These are phyloP conservation scores for Bambusicola thoracicus DNA, from an alignment of 2,113 vertebrate species.

Conservation along the genomic window DNA sequence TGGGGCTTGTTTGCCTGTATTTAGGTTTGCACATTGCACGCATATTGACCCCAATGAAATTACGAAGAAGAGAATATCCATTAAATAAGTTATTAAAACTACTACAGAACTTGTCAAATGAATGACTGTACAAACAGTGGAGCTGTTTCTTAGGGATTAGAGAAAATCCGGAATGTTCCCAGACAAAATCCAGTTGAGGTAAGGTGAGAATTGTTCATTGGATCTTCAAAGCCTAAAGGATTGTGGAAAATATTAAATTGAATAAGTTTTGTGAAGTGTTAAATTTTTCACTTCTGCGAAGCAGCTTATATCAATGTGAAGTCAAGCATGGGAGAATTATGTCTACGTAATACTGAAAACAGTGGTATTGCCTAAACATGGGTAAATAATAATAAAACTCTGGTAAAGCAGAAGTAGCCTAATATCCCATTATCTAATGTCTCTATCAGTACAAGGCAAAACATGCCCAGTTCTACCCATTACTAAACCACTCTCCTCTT, in stretches of 20 bases:
- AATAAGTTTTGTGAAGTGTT: background rate
- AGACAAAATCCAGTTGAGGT: conserved; percentile 2
- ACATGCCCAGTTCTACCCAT: background rate
- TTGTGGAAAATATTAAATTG: background rate
- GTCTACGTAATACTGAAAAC: background rate
- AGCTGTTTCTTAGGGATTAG: background rate
- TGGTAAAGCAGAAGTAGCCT: background rate
- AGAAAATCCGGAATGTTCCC: background rate
- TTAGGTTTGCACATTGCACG: conserved; percentile 30
- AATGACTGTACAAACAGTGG: conserved; percentile 17
- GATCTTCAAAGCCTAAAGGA: background rate
- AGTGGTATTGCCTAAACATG: background rate
- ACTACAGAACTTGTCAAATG: background rate
- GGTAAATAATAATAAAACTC: background rate
- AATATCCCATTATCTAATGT: background rate
- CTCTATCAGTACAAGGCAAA: background rate
- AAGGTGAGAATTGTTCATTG: background rate
- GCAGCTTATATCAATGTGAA: background rate
- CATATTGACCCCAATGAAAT: conserved; percentile 8
- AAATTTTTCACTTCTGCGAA: background rate
- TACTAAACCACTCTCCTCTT: background rate
- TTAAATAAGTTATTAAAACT: conserved; percentile 41
- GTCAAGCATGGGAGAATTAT: background rate
- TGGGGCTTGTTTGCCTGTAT: conserved; percentile 9
- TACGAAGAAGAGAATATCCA: background rate